Evolutionary conservation across 2,888 invertebrate species (phyloP).

Genomic region (Lucinisca nassula): DNA sequence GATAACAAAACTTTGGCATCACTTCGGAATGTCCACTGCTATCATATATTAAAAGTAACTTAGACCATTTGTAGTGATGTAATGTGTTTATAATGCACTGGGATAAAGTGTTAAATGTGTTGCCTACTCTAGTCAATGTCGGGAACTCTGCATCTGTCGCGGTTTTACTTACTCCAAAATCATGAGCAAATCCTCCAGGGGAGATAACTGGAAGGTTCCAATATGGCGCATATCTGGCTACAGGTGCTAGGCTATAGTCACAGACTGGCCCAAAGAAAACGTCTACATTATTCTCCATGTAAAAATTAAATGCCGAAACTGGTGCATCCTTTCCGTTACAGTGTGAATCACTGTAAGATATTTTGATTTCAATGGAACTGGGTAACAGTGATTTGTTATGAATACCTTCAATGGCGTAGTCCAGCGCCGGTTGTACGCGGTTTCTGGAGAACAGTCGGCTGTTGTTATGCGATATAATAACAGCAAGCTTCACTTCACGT

Average conservation of each 20-base stretch:
- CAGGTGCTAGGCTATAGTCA: conserved; percentile 94
- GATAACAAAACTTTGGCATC: conserved; percentile 92
- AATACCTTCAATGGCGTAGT: conserved; percentile 74
- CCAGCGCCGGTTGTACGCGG: conserved; percentile 75
- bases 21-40: conserved; percentile 92
- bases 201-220: conserved; percentile 98
- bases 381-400: conserved; percentile 53
- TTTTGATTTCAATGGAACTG: conserved; percentile 48
- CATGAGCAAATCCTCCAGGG: conserved; percentile 86
- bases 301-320: conserved; percentile 81
- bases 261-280: conserved; percentile 86
- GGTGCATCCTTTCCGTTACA: conserved; percentile 80
- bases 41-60: conserved; percentile 92
- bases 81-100: conserved; percentile 58
- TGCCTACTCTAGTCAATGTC: conserved; percentile 80
- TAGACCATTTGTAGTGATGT: conserved; percentile 70
- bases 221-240: conserved; percentile 95
- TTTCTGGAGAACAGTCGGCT: conserved; percentile 74
- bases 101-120: conserved; percentile 74
- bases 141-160: conserved; percentile 61
- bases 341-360: conserved; percentile 78
- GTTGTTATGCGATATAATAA: conserved; percentile 48
- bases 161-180: conserved; percentile 80
- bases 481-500: conserved; percentile 35
- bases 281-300: conserved; percentile 74